These are phyloP conservation scores for Cacajao melanocephalus DNA, from an alignment of 2,797 vertebrate species.

Conservation along the genomic window DNA sequence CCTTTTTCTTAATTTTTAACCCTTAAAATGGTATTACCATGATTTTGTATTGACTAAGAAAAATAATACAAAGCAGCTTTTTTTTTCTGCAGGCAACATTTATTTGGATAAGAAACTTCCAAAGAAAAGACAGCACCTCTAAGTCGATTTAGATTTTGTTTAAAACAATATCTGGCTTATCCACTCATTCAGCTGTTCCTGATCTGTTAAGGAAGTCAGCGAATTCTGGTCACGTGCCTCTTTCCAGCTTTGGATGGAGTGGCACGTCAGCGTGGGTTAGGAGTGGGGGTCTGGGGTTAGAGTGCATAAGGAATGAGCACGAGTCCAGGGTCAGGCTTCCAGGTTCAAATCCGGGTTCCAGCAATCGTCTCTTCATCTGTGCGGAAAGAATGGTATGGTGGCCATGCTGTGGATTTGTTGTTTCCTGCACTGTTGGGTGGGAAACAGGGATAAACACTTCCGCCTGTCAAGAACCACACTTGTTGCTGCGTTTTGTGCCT, in stretches of 20 bases:
- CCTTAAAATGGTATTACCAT: neutral
- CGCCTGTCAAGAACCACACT: fast-evolving
- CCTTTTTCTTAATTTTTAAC: neutral
- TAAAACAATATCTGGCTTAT: neutral
- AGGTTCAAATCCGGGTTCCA: neutral
- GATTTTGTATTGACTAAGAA: neutral
- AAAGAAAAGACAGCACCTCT: neutral
- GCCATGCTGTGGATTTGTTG: fast-evolving
- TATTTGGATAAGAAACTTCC: neutral
- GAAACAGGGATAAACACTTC: fast-evolving
- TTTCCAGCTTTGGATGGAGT: neutral
- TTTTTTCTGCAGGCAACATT: neutral
- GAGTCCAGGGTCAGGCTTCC: neutral
- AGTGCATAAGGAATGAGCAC: fast-evolving
- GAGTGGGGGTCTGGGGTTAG: too few species aligned
- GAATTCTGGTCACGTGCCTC: fast-evolving
- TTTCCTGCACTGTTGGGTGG: neutral
- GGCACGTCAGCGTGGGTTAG: neutral
- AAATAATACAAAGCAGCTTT: neutral
- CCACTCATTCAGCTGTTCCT: neutral
- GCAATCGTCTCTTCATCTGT: too few species aligned
- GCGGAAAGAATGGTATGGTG: fast-evolving
- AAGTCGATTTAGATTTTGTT: neutral
- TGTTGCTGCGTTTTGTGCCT: neutral
- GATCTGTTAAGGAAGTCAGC: neutral